A percentile compares a stretch with the other conserved stretches of the same genome.
Conservation (phyloP, 1,140 invertebrate genomes). For the Helicoverpa zea region DNA sequence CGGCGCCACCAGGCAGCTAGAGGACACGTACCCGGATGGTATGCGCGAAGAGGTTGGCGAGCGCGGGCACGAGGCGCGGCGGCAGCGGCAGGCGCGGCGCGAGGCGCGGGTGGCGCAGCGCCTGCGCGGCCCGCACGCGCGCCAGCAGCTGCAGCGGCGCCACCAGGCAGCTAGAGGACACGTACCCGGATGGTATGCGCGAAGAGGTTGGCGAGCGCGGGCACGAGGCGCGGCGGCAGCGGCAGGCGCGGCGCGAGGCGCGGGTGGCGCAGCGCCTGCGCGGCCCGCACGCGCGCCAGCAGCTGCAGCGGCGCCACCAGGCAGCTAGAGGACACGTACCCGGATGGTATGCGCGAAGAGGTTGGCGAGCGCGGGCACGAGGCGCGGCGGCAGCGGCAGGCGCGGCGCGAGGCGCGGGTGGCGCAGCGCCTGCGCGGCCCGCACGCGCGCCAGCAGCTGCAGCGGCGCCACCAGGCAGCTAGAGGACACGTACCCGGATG, state of each 20-base stretch:
- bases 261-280: conserved; percentile 89
- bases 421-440: conserved; percentile 88
- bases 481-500: conserved; percentile 96
- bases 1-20: conserved; percentile 92
- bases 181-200: conserved; percentile 92
- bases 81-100: conserved; percentile 95
- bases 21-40: conserved; percentile 93
- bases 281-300: conserved; percentile 91
- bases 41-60: conserved; percentile 96
- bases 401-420: conserved; percentile 93
- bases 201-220: conserved; percentile 95
- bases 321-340: conserved; percentile 86
- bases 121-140: conserved; percentile 89
- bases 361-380: conserved; percentile 94
- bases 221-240: conserved; percentile 94
- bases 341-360: conserved; percentile 98
- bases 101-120: conserved; percentile 91
- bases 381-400: conserved; percentile 94
- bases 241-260: conserved; percentile 94
- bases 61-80: conserved; percentile 92
- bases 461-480: conserved; percentile 95
- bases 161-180: no score
- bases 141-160: conserved; percentile 96
- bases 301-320: conserved; percentile 96
- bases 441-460: conserved; percentile 94